Conservation (phyloP, 2,113 vertebrate genomes). For the Cephalopholis sonnerati region DNA sequence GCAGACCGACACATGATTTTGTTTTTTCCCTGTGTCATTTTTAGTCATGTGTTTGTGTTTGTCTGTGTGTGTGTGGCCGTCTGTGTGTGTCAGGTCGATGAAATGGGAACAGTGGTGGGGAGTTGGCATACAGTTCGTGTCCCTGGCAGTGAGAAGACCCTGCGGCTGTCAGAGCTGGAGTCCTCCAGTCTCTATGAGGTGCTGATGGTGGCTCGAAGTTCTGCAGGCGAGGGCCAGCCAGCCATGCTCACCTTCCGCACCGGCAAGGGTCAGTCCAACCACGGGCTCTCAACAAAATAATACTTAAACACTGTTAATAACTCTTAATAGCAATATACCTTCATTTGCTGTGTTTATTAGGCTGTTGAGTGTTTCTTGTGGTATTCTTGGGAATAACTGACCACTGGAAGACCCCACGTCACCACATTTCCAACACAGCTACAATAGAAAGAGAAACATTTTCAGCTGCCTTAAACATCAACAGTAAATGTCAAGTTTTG, state of each 20-base stretch:
- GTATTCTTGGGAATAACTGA: slow-evolving; percentile 20
- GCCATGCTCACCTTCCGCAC: slow-evolving; percentile 99
- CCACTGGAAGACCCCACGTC: slow-evolving; percentile 14
- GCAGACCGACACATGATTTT: slow-evolving; percentile 22
- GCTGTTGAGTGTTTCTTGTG: slow-evolving; percentile 8
- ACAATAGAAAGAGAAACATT: not conserved
- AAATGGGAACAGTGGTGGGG: slow-evolving; percentile 82
- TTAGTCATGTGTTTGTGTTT: slow-evolving; percentile 48
- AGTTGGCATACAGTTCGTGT: slow-evolving; percentile 94
- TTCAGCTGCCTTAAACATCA: slow-evolving; percentile 49
- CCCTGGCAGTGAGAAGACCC: slow-evolving; percentile 94
- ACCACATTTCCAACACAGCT: slow-evolving; percentile 6
- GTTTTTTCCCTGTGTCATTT: slow-evolving; percentile 25
- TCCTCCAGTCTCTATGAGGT: slow-evolving; percentile 97
- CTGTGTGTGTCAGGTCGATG: slow-evolving; percentile 88
- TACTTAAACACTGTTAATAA: not conserved
- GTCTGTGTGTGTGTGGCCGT: slow-evolving; percentile 36
- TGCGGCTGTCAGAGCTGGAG: slow-evolving; percentile 92
- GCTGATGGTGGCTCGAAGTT: slow-evolving; percentile 94
- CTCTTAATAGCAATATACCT: not conserved
- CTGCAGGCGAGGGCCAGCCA: slow-evolving; percentile 92
- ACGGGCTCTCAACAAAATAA: not conserved
- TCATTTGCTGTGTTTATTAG: not conserved
- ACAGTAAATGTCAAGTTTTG: slow-evolving; percentile 37
- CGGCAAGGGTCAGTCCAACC: slow-evolving; percentile 89